Conservation (phyloP, 2,113 vertebrate genomes). For the Gavialis gangeticus region DNA sequence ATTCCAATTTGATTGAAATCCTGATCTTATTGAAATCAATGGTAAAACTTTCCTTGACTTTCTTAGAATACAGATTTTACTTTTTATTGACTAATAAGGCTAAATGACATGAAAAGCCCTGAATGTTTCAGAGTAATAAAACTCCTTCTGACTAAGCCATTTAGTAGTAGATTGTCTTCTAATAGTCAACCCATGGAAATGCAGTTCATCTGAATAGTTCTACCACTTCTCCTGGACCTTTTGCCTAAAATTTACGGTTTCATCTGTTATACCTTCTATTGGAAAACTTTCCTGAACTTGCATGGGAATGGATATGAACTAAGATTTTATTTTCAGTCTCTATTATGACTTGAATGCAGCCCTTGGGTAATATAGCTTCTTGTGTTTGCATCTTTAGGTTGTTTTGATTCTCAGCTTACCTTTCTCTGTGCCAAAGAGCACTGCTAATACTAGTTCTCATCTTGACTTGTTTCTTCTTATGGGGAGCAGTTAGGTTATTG, state of each 20-base stretch:
- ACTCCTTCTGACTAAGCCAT: not conserved
- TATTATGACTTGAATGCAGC: not conserved
- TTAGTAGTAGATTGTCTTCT: not conserved
- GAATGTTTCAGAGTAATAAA: not conserved
- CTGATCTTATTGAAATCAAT: not conserved
- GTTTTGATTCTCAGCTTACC: not conserved
- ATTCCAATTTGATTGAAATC: not conserved
- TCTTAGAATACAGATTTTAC: not conserved
- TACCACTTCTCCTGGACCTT: not conserved
- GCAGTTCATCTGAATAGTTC: not conserved
- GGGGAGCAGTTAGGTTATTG: not conserved
- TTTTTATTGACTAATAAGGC: not conserved
- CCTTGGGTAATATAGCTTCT: not conserved
- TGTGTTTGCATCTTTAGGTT: not conserved
- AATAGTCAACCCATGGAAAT: not conserved
- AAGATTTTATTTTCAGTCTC: not conserved
- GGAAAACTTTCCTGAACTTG: not conserved
- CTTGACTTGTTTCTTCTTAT: not conserved
- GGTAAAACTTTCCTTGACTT: not conserved
- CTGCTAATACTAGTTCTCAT: not conserved
- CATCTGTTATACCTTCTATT: not conserved
- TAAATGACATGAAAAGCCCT: not conserved
- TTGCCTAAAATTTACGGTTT: not conserved
- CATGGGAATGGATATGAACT: not conserved
- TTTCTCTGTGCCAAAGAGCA: not conserved